Base-by-base conservation (phyloP, 2,113 vertebrate species). In the Mastomys natalensis region DNA sequence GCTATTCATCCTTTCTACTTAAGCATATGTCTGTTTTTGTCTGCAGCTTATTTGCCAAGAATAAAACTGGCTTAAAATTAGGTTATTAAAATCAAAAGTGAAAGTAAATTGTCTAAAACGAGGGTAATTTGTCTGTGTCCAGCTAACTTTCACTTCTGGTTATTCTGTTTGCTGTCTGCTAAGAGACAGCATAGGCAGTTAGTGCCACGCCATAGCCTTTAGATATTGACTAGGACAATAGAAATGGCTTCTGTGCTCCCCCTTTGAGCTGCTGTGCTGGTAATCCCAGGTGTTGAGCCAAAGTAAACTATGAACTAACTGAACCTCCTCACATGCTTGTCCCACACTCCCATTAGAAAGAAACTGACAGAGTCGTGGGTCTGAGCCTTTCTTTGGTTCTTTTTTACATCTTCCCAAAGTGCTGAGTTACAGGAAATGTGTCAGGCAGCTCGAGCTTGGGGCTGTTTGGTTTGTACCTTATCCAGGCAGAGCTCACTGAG, bases 21-120 rank as follows among this genome's bases (percentile, higher is more conserved):
- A 74, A 72, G 53, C 40, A 22, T 10, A 55, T 62, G 10, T 58
- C n/a, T 85, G 24, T 73, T 86, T 90, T 81, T 90, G 64, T 53
- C 70, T 93, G 62, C 48, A 93, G 10, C 68, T 58, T 84, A 70
- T 12, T 72, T 53, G 40, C 9, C 64, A 88, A 66, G 34, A 90
- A 40, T 66, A 73, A 92, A 68, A 53, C 43, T 58, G 53, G 24
- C 58, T 89, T 76, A 51, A 68, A 94, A 66, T 66, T 34, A 16
- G 62, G 29, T 77, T 53, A 72, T 86, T 72, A 70, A 68, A 40
- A 29, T 40, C 37, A 85, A 31, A 87, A 40, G 58, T 77, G 24
- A 93, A 94, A 96, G 68, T 40, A 29, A 64, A 81, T 60, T 93
- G 48, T 92, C 89, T 81, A 51, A 62, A 82, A n/a, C 53, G 17